These are phyloP conservation scores for Calonectris borealis DNA, from an alignment of 2,113 vertebrate species.

Conservation along the genomic window DNA sequence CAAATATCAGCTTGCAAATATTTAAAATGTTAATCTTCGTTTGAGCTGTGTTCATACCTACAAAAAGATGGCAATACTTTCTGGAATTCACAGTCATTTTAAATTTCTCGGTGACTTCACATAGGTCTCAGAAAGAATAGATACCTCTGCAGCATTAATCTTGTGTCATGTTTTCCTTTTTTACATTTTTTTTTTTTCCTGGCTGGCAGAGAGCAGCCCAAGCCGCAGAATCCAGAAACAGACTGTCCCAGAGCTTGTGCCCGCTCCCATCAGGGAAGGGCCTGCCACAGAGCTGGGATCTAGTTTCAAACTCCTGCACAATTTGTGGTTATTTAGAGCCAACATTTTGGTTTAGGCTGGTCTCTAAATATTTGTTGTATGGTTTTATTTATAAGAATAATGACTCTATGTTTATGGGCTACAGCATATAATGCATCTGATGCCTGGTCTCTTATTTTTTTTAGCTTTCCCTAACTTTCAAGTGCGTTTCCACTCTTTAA, in stretches of 20 bases:
- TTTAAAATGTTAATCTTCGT: neutral
- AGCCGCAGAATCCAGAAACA: slow-evolving; percentile 3
- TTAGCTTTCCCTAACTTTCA: slow-evolving; percentile 16
- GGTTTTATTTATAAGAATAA: slow-evolving; percentile 55
- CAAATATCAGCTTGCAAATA: neutral
- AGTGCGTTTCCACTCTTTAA: slow-evolving; percentile 31
- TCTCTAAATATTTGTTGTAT: slow-evolving; percentile 43
- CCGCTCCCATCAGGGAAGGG: neutral
- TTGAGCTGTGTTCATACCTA: neutral
- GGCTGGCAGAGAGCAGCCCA: neutral
- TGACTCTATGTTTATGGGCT: neutral
- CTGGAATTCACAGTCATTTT: neutral
- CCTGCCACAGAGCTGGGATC: neutral
- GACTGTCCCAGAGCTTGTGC: neutral
- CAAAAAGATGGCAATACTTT: neutral
- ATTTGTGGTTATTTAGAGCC: slow-evolving; percentile 24
- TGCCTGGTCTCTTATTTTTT: neutral
- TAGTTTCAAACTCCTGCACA: slow-evolving; percentile 34
- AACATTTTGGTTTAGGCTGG: slow-evolving; percentile 6
- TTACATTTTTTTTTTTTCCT: neutral
- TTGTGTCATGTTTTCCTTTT: neutral
- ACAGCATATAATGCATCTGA: neutral
- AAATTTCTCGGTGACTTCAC: rapidly evolving
- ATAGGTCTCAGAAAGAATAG: neutral
- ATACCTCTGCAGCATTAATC: neutral